phyloP scores from a whole-genome alignment of 2,797 vertebrate genomes.

The Urocyon cinereoargenteus region DNA sequence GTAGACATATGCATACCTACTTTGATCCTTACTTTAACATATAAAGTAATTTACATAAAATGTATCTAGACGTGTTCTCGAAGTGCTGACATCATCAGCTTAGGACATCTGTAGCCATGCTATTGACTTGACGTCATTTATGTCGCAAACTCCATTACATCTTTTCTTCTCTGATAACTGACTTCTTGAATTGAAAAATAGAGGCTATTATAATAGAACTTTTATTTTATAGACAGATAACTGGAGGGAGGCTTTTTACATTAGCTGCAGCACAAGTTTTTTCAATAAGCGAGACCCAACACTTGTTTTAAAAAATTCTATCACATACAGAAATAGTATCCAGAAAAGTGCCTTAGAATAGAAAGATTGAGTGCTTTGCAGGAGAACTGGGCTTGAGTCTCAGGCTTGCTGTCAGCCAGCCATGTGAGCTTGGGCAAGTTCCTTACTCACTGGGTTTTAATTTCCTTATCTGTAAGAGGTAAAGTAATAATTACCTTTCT shows the following conservation, averaged over 20 bases:
- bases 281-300: background rate
- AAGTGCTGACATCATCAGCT: background rate
- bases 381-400: background rate
- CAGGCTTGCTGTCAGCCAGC: background rate
- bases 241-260: background rate
- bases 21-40: constrained; percentile 48
- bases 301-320: background rate
- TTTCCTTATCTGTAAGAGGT: constrained; percentile 23
- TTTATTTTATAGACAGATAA: constrained; percentile 1
- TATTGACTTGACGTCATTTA: background rate
- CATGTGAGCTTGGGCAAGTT: background rate
- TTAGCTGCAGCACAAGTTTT: constrained; percentile 13
- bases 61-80: background rate
- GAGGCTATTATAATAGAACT: background rate
- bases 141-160: background rate
- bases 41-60: constrained; percentile 24
- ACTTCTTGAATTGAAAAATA: constrained; percentile 7
- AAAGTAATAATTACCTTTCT: background rate
- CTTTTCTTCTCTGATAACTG: constrained; percentile 21
- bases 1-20: background rate
- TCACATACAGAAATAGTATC: background rate
- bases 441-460: constrained; percentile 28
- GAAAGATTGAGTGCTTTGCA: background rate
- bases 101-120: background rate
- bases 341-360: background rate